Evolutionary conservation across 1,140 invertebrate species (phyloP), one percentile per base, ranked within the genome.

Genomic region (Drosophila nasuta): DNA sequence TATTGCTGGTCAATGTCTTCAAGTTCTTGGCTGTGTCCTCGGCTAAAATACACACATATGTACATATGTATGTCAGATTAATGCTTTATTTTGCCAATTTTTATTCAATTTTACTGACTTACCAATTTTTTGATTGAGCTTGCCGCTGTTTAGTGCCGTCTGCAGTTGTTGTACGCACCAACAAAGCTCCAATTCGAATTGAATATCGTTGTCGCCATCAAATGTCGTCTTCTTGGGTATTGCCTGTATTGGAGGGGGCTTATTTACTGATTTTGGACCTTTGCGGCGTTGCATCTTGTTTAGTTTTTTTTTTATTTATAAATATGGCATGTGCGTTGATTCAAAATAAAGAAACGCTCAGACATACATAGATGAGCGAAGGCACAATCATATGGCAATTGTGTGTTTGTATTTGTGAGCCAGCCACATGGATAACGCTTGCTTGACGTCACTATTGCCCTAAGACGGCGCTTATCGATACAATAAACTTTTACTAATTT

Each of bases 111-210:
- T 1, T 25, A 57, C 7, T 15, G 64, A 33, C 52, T 64, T 69
- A 91, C 85, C 81, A 93, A 95, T 94, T 85, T 93, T 96, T 94
- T 94, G 93, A 54, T 93, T 94, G 17, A 96, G 92, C 81, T 96
- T 96, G 45, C 94, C 94, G 11, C 93, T 93, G 11, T 82, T 80
- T 33, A 96, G 91, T 5, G 93, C 93, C 28, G 76, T 91, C 90
- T 96, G 94, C 54, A 96, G 85, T 71, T 96, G 95, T 79, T 96
- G 95, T 59, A 96, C 95, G 79, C 96, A 96, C 96, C 96, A 96
- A 81, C 94, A 96, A 15, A 96, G 89, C 88, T 96, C 96, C 15
- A 96, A 72, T 88, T 96, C 95, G 90, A 96, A 96, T 81, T 95
- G 95, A 82, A 94, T 93, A n/a, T 95, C 94, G 1, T 93, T 93